Base-by-base conservation (phyloP, 2,888 invertebrate species). In the Platycheirus albimanus region DNA sequence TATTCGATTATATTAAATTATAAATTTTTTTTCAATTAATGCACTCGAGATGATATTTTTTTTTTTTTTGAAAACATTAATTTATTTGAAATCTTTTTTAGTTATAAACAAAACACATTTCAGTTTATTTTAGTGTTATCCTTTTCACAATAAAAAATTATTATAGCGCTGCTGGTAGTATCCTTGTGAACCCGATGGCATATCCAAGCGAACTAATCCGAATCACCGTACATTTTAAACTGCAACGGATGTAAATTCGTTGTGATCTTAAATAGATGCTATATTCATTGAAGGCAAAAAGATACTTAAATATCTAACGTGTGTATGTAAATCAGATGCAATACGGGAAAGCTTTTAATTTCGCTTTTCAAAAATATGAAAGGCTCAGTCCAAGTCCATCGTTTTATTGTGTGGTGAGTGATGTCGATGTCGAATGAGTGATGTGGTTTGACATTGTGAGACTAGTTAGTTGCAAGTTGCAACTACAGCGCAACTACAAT, bases 241-340 rank as follows among this genome's bases (percentile, higher is more conserved):
- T 83, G 83, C 78, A 83, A 78, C 78, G 83, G 78, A 83, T 78
- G 69, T 69, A 58, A 83, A 56, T 69, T 83, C 72, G 76, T 66
- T 81, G 71, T 77, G 71, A 81, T 81, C 77, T 77, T 81, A 77
- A 81, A 83, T 69, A 83, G 77, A 67, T 81, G 71, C 41, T 41
- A 30, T 56, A 38, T 41, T 66, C 13, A n/a, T 45, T 76, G 66
- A 64, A 61, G 47, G 20, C 17, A 19, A 52, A 54, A 28, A 30
- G 24, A 28, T 38, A 17, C 10, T n/a, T 45, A 33, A 30, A 1
- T 10, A 36, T 66, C 20, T 19, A 28, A n/a, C 63, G 54, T 61
- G 61, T 71, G 47, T n/a, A 58, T 63, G 58, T 24, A 15, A 36
- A 17, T 19, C 30, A 45, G 28, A 19, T 61, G 61, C 19, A 71